phyloP scores from a whole-genome alignment of 2,888 invertebrate genomes.

The Zhuqinia jingwanae region DNA sequence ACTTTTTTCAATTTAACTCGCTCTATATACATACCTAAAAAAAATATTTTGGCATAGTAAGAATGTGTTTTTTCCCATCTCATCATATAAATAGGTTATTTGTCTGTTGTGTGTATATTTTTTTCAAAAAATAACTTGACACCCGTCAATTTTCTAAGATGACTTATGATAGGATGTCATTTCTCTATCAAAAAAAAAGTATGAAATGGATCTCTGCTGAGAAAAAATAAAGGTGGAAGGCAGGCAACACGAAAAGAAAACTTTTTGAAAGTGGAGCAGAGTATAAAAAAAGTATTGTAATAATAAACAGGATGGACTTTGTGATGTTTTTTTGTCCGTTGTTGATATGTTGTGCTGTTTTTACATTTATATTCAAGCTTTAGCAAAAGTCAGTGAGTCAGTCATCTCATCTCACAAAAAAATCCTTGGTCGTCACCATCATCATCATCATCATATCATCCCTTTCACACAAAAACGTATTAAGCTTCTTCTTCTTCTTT shows the following conservation, averaged over 20 bases:
- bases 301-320: conserved; percentile 23
- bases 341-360: too few relatives aligned
- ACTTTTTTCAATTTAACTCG: too few relatives aligned
- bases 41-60: too few relatives aligned
- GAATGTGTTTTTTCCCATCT: too few relatives aligned
- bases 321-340: too few relatives aligned
- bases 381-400: not conserved
- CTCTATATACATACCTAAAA: too few relatives aligned
- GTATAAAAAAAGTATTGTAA: not conserved
- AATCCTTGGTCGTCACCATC: not conserved
- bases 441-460: not conserved
- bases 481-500: too few relatives aligned
- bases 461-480: not conserved
- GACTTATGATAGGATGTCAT: conserved; percentile 30
- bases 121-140: conserved; percentile 29
- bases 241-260: too few relatives aligned
- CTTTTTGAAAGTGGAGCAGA: conserved; percentile 21
- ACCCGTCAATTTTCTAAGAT: conserved; percentile 43
- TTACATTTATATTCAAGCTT: not conserved
- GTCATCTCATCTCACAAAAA: conserved; percentile 10
- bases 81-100: too few relatives aligned
- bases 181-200: conserved; percentile 48
- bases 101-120: not conserved
- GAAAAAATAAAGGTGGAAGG: not conserved
- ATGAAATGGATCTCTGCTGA: conserved; percentile 32